These are phyloP conservation scores for Pachypanchax playfairii DNA, from an alignment of 2,113 vertebrate species.

Conservation along the genomic window DNA sequence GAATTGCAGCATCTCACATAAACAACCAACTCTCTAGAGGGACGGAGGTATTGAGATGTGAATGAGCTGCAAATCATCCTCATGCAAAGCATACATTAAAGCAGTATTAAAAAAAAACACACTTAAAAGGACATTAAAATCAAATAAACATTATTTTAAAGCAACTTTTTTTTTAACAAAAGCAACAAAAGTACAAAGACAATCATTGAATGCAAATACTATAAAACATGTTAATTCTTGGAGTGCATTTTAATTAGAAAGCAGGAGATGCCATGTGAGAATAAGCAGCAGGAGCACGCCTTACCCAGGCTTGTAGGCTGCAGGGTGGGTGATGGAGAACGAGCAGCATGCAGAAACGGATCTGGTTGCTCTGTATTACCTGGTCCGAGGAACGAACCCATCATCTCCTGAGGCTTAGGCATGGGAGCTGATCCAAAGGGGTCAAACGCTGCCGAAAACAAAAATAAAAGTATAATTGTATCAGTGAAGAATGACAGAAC, in stretches of 20 bases:
- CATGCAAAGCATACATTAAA: conserved; percentile 4
- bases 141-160: not conserved
- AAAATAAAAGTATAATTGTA: not conserved
- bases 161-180: not conserved
- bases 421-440: conserved; percentile 88
- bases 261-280: not conserved
- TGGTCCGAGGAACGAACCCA: conserved; percentile 89
- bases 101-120: not conserved
- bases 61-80: conserved; percentile 11
- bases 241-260: no score
- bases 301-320: conserved; percentile 84
- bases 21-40: no score
- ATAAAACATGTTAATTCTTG: conserved; percentile 13
- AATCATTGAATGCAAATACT: not conserved
- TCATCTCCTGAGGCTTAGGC: conserved; percentile 89
- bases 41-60: not conserved
- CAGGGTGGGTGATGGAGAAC: conserved; percentile 90
- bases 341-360: conserved; percentile 90
- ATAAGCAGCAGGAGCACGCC: conserved; percentile 58
- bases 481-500: not conserved
- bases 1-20: not conserved
- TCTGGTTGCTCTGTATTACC: conserved; percentile 83
- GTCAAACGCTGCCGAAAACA: conserved; percentile 80
- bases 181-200: no score
- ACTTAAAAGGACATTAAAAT: not conserved